A percentile compares a stretch with the other conserved stretches of the same genome.
phyloP scores from a whole-genome alignment of 2,888 invertebrate species.

The Dolichopus griseipennis region DNA sequence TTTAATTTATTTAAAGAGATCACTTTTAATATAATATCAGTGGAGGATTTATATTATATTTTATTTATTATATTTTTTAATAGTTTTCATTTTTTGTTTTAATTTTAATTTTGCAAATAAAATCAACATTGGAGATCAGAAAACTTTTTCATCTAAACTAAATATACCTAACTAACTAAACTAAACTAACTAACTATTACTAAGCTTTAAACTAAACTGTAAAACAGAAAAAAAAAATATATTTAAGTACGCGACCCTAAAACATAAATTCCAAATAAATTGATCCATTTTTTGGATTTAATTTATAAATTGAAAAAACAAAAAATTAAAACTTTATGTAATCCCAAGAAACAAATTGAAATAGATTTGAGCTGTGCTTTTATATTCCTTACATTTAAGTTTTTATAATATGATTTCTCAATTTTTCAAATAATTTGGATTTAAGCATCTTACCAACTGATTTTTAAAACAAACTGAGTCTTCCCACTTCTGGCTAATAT shows the following conservation, averaged over 20 bases:
- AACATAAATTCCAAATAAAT: not conserved
- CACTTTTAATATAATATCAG: not conserved
- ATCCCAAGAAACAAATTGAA: not conserved
- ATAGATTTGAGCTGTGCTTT: no score
- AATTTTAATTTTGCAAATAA: not conserved
- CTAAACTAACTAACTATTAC: not conserved
- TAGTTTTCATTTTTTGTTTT: not conserved
- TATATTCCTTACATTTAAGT: no score
- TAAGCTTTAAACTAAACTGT: no score
- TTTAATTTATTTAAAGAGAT: conserved; percentile 6
- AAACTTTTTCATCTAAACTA: not conserved
- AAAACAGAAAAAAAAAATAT: not conserved
- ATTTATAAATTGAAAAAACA: not conserved
- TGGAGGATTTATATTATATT: not conserved
- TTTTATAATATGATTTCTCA: no score
- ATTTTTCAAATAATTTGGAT: no score
- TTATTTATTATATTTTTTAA: no score
- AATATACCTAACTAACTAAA: not conserved
- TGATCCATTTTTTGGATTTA: not conserved
- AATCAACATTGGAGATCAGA: not conserved
- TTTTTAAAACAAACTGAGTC: no score
- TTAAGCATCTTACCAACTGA: no score
- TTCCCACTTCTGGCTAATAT: no score
- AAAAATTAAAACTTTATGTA: not conserved
- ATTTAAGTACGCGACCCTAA: not conserved